Percentiles rank a stretch among this genome's conserved stretches.
Conservation (phyloP, 2,797 vertebrate genomes). For the Ceryle rudis region DNA sequence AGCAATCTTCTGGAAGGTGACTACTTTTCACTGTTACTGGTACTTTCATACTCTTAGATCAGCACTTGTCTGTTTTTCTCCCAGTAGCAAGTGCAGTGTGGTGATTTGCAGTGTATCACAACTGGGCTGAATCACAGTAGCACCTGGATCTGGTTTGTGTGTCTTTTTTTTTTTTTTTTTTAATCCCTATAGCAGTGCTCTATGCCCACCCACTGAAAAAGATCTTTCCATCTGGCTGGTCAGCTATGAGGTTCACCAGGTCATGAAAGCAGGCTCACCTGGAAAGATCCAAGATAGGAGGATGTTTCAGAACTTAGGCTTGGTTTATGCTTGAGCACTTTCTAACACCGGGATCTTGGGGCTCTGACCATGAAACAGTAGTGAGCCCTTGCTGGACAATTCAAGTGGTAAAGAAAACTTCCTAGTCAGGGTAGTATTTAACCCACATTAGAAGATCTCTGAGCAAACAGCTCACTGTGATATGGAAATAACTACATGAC, state of each 20-base stretch:
- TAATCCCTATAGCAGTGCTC: not conserved
- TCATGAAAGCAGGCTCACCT: not conserved
- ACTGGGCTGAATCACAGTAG: not conserved
- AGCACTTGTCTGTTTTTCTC: not conserved
- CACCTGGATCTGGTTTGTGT: rapidly evolving
- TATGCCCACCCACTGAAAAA: not conserved
- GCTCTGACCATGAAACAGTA: not conserved
- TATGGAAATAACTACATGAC: not conserved
- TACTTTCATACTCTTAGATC: not conserved
- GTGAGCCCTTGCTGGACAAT: not conserved
- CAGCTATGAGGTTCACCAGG: not conserved
- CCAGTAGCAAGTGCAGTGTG: not conserved
- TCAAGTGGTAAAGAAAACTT: not conserved
- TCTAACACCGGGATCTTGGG: not conserved
- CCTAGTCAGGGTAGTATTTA: not conserved
- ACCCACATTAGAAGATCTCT: not conserved
- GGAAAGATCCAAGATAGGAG: not conserved
- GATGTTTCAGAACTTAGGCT: not conserved
- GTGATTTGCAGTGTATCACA: not conserved
- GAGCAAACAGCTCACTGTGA: not conserved
- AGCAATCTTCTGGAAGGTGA: not conserved
- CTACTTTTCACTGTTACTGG: not conserved
- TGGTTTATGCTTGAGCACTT: not conserved
- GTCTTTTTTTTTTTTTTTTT: not conserved
- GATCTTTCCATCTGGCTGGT: not conserved